Evolutionary conservation across 2,113 vertebrate genomes (phyloP).

Genomic region (Anarhynchus alexandrinus): DNA sequence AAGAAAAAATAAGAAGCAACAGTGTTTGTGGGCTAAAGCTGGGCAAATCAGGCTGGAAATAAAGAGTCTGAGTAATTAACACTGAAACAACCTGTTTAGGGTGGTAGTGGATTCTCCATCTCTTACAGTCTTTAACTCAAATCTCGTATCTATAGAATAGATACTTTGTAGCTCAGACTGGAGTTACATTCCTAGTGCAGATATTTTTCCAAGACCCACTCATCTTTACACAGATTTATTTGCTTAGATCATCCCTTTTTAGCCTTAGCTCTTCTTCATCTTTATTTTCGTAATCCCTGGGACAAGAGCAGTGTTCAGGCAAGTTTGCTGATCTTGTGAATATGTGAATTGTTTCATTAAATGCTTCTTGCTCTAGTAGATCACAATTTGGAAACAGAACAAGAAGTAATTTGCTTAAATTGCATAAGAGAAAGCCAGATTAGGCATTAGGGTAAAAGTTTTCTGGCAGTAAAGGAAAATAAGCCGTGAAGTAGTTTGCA

Average conservation of each 20-base stretch:
- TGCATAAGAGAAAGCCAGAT: conserved; percentile 29
- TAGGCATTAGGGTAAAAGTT: conserved; percentile 15
- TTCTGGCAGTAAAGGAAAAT: conserved; percentile 20
- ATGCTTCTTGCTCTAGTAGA: conserved; percentile 1
- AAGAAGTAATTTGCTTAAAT: conserved; percentile 43
- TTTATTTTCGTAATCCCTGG: conserved; percentile 1
- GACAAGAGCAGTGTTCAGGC: neutral
- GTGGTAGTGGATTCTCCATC: neutral
- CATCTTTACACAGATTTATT: neutral
- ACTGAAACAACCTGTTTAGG: neutral
- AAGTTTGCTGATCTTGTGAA: conserved; percentile 19
- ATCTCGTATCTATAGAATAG: neutral
- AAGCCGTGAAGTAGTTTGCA: neutral
- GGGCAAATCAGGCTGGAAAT: neutral
- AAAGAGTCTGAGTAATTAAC: neutral
- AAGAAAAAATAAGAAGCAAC: neutral
- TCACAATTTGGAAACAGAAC: conserved; percentile 21
- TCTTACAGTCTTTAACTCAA: neutral
- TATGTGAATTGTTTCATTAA: conserved; percentile 34
- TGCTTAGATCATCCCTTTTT: neutral
- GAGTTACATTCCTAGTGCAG: neutral
- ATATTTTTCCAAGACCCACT: neutral
- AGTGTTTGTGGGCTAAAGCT: neutral
- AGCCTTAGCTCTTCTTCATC: neutral
- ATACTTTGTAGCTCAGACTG: neutral